These are phyloP conservation scores for Pollicipes pollicipes DNA, from an alignment of 1,140 invertebrate genomes.

Conservation along the genomic window DNA sequence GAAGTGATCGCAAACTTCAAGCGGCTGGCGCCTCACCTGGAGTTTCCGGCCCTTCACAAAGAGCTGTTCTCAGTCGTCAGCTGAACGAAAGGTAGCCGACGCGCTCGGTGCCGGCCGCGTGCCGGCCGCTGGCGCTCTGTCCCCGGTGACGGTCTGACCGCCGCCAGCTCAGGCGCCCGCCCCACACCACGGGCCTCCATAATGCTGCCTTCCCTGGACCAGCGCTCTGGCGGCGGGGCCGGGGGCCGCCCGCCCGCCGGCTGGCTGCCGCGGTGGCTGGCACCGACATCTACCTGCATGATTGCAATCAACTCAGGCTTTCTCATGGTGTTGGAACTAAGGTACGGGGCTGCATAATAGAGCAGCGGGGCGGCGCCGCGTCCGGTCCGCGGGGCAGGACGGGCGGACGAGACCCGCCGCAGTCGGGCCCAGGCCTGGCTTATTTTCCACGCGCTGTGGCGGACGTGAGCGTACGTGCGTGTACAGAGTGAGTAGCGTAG, in stretches of 20 bases:
- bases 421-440: too few relatives aligned
- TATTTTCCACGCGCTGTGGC: not conserved
- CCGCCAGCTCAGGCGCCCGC: not conserved
- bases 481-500: too few relatives aligned
- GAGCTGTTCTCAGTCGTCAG: constrained; percentile 31
- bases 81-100: not conserved
- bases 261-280: too few relatives aligned
- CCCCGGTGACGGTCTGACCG: too few relatives aligned
- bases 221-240: too few relatives aligned
- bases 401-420: not conserved
- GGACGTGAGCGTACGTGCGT: too few relatives aligned
- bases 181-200: not conserved
- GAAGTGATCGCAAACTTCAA: constrained; percentile 29
- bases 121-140: too few relatives aligned
- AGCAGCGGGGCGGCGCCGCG: too few relatives aligned
- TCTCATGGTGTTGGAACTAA: constrained; percentile 16
- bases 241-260: too few relatives aligned
- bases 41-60: constrained; percentile 35
- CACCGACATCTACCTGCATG: not conserved
- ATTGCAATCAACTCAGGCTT: constrained; percentile 7
- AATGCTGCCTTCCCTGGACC: not conserved
- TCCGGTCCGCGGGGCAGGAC: too few relatives aligned
- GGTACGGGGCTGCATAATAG: not conserved
- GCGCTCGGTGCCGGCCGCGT: too few relatives aligned
- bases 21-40: constrained; percentile 20